phyloP scores from a whole-genome alignment of 2,888 invertebrate species.

The Drosophila prostipennis region DNA sequence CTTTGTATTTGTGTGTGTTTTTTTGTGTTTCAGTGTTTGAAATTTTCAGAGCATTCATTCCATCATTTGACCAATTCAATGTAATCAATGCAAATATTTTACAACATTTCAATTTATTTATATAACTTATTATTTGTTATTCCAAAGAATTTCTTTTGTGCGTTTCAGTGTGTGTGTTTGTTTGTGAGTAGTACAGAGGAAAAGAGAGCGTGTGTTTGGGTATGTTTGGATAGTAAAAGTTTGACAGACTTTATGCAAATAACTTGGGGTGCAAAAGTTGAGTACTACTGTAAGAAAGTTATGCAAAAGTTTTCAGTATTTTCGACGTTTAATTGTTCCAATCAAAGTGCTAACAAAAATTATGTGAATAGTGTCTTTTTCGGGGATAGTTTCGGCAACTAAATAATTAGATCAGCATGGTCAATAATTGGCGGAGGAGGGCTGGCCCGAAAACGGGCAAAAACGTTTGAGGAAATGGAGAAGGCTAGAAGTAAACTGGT shows the following conservation, averaged over 20 bases:
- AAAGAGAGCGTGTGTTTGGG: conserved; percentile 14
- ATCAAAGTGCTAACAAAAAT: conserved; percentile 57
- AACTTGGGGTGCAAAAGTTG: conserved; percentile 39
- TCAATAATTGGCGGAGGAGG: background rate
- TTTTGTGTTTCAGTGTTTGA: conserved; percentile 14
- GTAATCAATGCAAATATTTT: conserved; percentile 42
- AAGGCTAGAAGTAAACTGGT: conserved; percentile 4
- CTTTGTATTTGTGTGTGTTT: conserved; percentile 23
- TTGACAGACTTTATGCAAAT: conserved; percentile 39
- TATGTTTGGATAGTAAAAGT: conserved; percentile 20
- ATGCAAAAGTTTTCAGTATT: conserved; percentile 39
- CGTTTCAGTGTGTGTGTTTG: conserved; percentile 20
- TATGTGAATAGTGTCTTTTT: conserved; percentile 23
- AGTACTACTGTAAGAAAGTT: conserved; percentile 48
- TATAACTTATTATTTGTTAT: conserved; percentile 23
- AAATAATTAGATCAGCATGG: conserved; percentile 38
- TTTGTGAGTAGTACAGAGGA: conserved; percentile 13
- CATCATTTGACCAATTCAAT: conserved; percentile 41
- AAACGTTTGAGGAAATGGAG: background rate
- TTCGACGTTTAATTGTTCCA: conserved; percentile 26
- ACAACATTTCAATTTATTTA: conserved; percentile 34
- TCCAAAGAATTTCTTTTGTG: conserved; percentile 17
- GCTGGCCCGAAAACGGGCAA: conserved; percentile 2
- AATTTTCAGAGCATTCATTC: conserved; percentile 34
- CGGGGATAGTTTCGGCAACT: conserved; percentile 9